phyloP scores from a whole-genome alignment of 2,797 vertebrate species.

The Enteromius radiatus region DNA sequence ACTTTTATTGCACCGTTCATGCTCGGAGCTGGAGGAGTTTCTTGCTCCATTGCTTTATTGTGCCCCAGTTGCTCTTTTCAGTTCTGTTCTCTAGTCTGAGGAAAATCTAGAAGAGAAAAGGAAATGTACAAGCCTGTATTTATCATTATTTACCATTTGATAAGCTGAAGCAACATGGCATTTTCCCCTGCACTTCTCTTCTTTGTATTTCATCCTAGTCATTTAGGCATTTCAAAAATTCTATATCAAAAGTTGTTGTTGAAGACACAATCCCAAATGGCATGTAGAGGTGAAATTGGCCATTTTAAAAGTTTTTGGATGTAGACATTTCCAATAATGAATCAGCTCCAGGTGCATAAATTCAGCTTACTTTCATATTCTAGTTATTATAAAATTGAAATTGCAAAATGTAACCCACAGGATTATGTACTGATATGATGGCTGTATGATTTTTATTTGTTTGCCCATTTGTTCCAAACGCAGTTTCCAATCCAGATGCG shows the following conservation, averaged over 20 bases:
- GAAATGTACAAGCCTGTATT: slow-evolving; percentile 45
- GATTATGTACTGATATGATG: not conserved
- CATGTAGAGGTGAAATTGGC: not conserved
- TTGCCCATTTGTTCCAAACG: not conserved
- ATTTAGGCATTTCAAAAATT: slow-evolving; percentile 34
- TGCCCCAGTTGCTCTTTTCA: slow-evolving; percentile 53
- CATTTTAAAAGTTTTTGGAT: not conserved
- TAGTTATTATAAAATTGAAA: not conserved
- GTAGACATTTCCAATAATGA: not conserved
- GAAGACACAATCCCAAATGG: slow-evolving; percentile 17
- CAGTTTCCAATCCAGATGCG: not conserved
- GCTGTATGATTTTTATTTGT: not conserved
- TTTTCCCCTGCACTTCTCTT: not conserved
- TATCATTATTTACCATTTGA: slow-evolving; percentile 47
- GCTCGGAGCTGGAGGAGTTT: slow-evolving; percentile 51
- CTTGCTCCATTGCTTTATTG: slow-evolving; percentile 52
- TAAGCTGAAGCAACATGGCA: slow-evolving; percentile 28
- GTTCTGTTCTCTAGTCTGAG: slow-evolving; percentile 48
- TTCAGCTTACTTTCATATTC: not conserved
- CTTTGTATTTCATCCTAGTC: not conserved
- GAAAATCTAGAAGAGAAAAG: slow-evolving; percentile 26
- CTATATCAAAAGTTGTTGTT: slow-evolving; percentile 37
- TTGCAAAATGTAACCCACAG: not conserved
- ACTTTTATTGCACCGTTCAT: slow-evolving; percentile 62
- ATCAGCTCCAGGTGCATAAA: not conserved